Percentiles rank a stretch among this genome's conserved stretches.
Conservation (phyloP, 2,113 vertebrate genomes). For the Hystrix cristata region DNA sequence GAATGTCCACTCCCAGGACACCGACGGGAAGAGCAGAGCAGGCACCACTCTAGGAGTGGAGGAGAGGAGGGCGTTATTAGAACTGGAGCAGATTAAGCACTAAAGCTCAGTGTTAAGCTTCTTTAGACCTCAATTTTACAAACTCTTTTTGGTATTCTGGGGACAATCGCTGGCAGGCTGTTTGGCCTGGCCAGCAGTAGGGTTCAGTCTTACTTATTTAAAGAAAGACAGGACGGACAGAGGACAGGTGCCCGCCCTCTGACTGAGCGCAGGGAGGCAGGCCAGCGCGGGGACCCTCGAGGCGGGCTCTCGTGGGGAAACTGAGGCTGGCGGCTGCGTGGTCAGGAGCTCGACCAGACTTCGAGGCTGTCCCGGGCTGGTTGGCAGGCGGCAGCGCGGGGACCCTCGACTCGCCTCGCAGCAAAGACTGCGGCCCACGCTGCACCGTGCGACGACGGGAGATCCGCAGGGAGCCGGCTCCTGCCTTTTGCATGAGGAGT, state of each 20-base stretch:
- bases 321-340: too few species aligned
- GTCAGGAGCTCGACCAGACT: not conserved
- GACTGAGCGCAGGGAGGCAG: not conserved
- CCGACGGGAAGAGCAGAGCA: not conserved
- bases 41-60: not conserved
- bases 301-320: not conserved
- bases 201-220: not conserved
- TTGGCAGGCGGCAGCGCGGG: too few species aligned
- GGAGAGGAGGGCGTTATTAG: not conserved
- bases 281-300: not conserved
- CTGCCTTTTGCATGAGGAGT: too few species aligned
- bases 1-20: slow-evolving; percentile 31
- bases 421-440: too few species aligned
- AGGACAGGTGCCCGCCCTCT: not conserved
- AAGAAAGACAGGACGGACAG: not conserved
- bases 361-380: not conserved
- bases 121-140: not conserved
- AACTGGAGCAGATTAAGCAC: not conserved
- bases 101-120: not conserved
- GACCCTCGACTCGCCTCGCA: too few species aligned
- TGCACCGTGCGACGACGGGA: too few species aligned
- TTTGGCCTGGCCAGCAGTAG: not conserved
- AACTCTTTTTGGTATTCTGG: not conserved
- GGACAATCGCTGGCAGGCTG: not conserved
- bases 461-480: too few species aligned